Evolutionary conservation across 2,797 vertebrate genomes (phyloP).

Genomic region (Ataeniobius toweri): DNA sequence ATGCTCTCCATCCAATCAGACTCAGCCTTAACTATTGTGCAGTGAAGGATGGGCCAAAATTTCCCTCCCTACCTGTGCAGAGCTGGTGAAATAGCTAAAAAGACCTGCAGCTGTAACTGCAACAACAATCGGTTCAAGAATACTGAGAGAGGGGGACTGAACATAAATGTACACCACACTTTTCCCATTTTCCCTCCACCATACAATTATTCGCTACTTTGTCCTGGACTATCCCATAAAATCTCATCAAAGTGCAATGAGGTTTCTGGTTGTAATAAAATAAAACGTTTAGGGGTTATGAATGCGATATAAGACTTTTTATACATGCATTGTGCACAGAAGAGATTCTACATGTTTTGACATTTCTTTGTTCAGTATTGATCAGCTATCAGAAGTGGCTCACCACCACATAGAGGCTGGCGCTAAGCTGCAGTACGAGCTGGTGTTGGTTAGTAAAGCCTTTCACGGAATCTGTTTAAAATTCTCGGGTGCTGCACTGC

Average conservation of each 20-base stretch:
- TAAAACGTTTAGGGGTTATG: background rate
- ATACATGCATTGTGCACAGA: background rate
- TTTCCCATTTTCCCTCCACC: background rate
- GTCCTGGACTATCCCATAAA: background rate
- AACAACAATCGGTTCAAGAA: background rate
- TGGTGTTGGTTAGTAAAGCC: constrained; percentile 77
- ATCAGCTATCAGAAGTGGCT: constrained; percentile 83
- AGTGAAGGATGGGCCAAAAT: background rate
- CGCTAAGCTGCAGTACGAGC: constrained; percentile 81
- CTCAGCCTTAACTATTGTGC: background rate
- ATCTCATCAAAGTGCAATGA: background rate
- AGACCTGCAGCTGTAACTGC: background rate
- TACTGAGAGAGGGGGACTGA: background rate
- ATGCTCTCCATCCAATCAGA: background rate
- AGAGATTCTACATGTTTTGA: background rate
- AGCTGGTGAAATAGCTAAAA: background rate
- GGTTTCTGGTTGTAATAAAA: background rate
- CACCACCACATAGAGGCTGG: constrained; percentile 84
- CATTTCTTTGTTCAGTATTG: constrained; percentile 77
- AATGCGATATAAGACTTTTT: background rate
- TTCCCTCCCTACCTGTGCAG: background rate
- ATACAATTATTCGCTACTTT: background rate
- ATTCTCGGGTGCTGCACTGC: background rate
- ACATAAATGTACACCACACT: background rate
- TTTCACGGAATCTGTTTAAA: background rate